Percentiles rank a stretch among this genome's conserved stretches.
These are phyloP conservation scores for Chaetorhynchus papuensis DNA, from an alignment of 2,113 vertebrate species.

Conservation along the genomic window DNA sequence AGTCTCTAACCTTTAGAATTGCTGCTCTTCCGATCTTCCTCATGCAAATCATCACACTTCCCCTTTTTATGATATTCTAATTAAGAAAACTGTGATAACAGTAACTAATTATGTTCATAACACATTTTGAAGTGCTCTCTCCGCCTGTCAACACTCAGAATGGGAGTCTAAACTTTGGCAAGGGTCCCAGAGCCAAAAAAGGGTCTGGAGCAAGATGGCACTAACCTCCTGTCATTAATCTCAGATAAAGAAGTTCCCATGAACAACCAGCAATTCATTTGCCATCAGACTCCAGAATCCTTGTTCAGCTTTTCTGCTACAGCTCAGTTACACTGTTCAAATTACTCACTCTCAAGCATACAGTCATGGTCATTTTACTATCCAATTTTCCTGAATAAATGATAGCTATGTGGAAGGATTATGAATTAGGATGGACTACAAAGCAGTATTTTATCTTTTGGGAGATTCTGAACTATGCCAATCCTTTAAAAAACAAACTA, in stretches of 20 bases:
- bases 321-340: background rate
- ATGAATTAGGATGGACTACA: background rate
- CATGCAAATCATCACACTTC: conserved; percentile 55
- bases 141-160: conserved; percentile 34
- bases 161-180: conserved; percentile 33
- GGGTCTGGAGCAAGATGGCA: conserved; percentile 25
- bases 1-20: conserved; percentile 59
- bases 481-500: background rate
- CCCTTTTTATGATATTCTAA: conserved; percentile 61
- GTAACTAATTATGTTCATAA: conserved; percentile 60
- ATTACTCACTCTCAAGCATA: background rate
- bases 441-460: background rate
- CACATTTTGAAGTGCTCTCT: conserved; percentile 43
- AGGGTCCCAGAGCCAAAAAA: conserved; percentile 6
- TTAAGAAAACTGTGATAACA: conserved; percentile 63
- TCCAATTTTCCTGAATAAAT: background rate
- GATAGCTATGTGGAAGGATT: background rate
- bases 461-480: background rate
- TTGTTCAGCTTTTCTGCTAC: background rate
- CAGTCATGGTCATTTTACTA: background rate
- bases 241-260: conserved; percentile 22
- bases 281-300: background rate
- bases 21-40: conserved; percentile 44
- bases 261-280: background rate
- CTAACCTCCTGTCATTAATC: conserved; percentile 28